A percentile compares a stretch with the other conserved stretches of the same genome.
These are phyloP conservation scores for Conops quadrifasciatus DNA, from an alignment of 2,888 invertebrate species.

Conservation along the genomic window DNA sequence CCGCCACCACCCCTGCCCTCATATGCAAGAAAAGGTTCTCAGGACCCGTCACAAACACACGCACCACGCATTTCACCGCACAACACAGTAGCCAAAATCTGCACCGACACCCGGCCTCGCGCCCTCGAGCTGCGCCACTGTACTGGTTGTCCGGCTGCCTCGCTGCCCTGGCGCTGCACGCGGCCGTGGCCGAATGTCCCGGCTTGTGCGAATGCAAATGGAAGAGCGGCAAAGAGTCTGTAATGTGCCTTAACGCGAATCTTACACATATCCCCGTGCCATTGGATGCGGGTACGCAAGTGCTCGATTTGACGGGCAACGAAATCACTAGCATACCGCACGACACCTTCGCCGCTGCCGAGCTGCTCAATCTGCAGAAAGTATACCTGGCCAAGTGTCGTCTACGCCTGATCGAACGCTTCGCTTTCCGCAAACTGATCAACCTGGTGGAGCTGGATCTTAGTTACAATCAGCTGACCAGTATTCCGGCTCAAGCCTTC, in stretches of 20 bases:
- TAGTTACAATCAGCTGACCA: conserved; percentile 74
- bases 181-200: conserved; percentile 72
- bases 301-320: conserved; percentile 81
- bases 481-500: conserved; percentile 78
- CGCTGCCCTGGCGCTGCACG: conserved; percentile 45
- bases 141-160: conserved; percentile 53
- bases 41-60: conserved; percentile 26
- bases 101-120: not conserved
- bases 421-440: conserved; percentile 79
- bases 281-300: conserved; percentile 81
- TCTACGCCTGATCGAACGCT: conserved; percentile 74
- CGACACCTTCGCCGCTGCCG: conserved; percentile 78
- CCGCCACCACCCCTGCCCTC: not conserved
- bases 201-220: conserved; percentile 86
- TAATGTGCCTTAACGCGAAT: conserved; percentile 80
- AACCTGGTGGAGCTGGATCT: conserved; percentile 85
- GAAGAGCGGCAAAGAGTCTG: conserved; percentile 87
- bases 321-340: conserved; percentile 73
- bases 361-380: conserved; percentile 82
- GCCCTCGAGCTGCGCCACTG: not conserved
- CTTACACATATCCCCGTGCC: conserved; percentile 77
- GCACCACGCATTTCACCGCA: no score
- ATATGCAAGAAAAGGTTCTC: conserved; percentile 12
- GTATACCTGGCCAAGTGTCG: conserved; percentile 78
- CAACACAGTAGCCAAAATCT: no score